A percentile compares a stretch with the other conserved stretches of the same genome.
Evolutionary conservation across 2,113 vertebrate genomes (phyloP).

Genomic region (Eonycteris spelaea): DNA sequence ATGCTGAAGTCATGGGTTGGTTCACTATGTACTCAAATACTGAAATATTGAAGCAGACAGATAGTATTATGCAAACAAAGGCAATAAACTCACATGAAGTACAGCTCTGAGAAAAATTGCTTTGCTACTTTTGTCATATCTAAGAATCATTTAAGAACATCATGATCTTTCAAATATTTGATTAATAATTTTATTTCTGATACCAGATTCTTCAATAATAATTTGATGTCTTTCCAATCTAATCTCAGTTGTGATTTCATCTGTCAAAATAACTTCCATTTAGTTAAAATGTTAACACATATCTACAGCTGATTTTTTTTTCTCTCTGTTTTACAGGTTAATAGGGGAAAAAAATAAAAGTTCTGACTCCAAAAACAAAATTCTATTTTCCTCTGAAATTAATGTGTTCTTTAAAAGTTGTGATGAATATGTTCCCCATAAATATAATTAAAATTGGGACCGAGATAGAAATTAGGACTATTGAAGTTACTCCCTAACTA

Average conservation of each 20-base stretch:
- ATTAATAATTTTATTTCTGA: constrained; percentile 24
- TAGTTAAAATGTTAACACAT: background rate
- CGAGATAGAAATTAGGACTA: background rate
- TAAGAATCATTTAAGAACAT: background rate
- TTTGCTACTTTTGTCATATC: background rate
- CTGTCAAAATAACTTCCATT: constrained; percentile 64
- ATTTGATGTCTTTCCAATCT: constrained; percentile 1
- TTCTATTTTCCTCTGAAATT: background rate
- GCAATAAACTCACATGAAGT: background rate
- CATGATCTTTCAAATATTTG: background rate
- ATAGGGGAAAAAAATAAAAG: background rate
- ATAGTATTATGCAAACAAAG: rapidly evolving
- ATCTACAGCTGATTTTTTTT: background rate
- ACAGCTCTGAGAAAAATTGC: background rate
- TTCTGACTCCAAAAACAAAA: background rate
- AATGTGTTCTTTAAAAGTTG: background rate
- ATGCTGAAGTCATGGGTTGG: rapidly evolving
- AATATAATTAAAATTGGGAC: background rate
- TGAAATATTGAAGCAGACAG: background rate
- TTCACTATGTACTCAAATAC: background rate
- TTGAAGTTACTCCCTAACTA: background rate
- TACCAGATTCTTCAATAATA: background rate
- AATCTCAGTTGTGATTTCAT: constrained; percentile 43
- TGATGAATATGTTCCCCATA: background rate
- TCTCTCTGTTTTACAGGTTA: background rate